Conservation (phyloP, 2,888 invertebrate genomes). For the Allophyes oxyacanthae region DNA sequence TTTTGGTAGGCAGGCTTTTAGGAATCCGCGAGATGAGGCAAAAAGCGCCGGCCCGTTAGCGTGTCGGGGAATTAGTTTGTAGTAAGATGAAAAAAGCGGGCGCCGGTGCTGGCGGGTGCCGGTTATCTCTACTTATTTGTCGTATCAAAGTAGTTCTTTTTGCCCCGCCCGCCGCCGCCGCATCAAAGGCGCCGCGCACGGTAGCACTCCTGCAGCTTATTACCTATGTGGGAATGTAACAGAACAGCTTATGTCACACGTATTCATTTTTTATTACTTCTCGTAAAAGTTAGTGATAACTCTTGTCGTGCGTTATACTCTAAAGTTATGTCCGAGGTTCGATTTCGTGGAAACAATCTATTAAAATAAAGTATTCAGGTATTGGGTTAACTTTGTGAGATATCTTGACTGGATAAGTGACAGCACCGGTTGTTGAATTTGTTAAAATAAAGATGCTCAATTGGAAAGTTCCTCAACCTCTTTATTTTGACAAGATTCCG, state of each 20-base stretch:
- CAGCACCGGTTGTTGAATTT: constrained; percentile 49
- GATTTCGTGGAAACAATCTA: constrained; percentile 72
- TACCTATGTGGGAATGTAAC: constrained; percentile 77
- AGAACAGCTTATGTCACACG: constrained; percentile 65
- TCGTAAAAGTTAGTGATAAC: constrained; percentile 67
- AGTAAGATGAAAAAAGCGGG: constrained; percentile 78
- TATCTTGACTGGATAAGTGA: constrained; percentile 52
- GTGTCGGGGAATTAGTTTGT: constrained; percentile 74
- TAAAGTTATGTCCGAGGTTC: constrained; percentile 60
- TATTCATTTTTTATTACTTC: constrained; percentile 74
- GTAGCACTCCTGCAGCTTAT: constrained; percentile 76
- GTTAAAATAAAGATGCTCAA: constrained; percentile 43
- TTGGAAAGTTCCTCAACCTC: constrained; percentile 53
- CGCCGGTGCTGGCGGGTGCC: constrained; percentile 72
- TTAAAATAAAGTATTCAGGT: constrained; percentile 57
- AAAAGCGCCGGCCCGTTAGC: constrained; percentile 67
- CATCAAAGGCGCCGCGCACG: constrained; percentile 82
- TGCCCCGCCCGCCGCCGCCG: constrained; percentile 70
- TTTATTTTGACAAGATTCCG: constrained; percentile 17
- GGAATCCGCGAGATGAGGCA: constrained; percentile 65
- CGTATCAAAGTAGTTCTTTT: constrained; percentile 83
- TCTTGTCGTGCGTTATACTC: constrained; percentile 55
- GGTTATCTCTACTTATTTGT: constrained; percentile 87
- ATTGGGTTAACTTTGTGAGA: constrained; percentile 55
- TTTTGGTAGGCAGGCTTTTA: constrained; percentile 31